Conservation (phyloP, 1,140 invertebrate species). For the Sinella curviseta region DNA sequence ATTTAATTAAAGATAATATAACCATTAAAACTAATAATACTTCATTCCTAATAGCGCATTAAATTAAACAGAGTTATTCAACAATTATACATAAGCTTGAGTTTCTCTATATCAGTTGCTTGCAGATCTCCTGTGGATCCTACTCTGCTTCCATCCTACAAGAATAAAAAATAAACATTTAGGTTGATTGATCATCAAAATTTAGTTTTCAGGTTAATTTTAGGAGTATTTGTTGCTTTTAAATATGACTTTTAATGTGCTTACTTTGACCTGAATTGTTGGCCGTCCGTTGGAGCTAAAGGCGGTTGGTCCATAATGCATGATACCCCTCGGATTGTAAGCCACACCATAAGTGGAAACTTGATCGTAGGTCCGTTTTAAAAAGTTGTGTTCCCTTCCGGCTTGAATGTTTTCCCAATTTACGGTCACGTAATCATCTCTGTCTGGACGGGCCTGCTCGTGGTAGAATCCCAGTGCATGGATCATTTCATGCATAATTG, state of each 20-base stretch:
- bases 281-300: slow-evolving; percentile 11
- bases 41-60: too few relatives aligned
- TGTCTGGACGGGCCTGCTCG: slow-evolving; percentile 60
- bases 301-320: slow-evolving; percentile 50
- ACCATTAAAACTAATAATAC: too few relatives aligned
- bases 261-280: slow-evolving; percentile 24
- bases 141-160: neutral
- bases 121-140: neutral
- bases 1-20: too few relatives aligned
- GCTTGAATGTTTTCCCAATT: slow-evolving; percentile 59
- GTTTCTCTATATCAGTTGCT: neutral
- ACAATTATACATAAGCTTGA: neutral
- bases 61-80: too few relatives aligned
- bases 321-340: slow-evolving; percentile 55
- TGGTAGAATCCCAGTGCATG: slow-evolving; percentile 61
- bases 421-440: slow-evolving; percentile 58
- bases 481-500: slow-evolving; percentile 61
- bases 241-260: too few relatives aligned
- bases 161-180: neutral
- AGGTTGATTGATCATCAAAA: neutral
- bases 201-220: neutral
- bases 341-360: slow-evolving; percentile 18
- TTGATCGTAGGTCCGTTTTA: neutral
- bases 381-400: neutral
- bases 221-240: neutral